Evolutionary conservation across 2,113 vertebrate genomes (phyloP), one percentile per base, ranked within the genome.

Genomic region (Tachycineta bicolor): DNA sequence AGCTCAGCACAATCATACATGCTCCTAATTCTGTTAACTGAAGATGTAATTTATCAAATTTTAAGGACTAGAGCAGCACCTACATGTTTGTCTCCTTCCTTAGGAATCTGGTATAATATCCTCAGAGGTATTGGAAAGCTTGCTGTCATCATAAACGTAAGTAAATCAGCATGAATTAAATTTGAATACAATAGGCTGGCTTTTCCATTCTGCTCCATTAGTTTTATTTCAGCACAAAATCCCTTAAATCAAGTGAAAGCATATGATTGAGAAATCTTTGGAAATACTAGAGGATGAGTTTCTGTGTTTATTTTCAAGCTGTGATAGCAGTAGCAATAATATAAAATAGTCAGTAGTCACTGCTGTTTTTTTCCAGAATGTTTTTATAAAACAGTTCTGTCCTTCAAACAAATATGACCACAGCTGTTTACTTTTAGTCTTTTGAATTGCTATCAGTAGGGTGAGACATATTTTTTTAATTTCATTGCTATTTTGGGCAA

Each of bases 41-140:
- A 62, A 88, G 75, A 59, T 78, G 50, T 41, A 34, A 74, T 77
- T 86, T 50, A 63, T 85, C 50, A 80, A 17, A 81, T 46, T 77
- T 58, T 50, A 69, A 46, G 52, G 73, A 56, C 29, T 43, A 26
- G 14, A 85, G 47, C 6, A 50, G 33, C 37, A 44, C 53, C 93
- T 76, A 85, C 13, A 15, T 77, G 33, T 80, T 84, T 96, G 25
- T 79, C 34, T 91, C 41, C 49, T 92, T 91, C 67, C 96, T 49
- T 92, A 99, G 99, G 99, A 49, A 99, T 99, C 98, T 99, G 99
- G 99, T 99, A 99, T 96, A 99, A 99, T 86, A 99, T 99, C 65
- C 97, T 99, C 91, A 97, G 99, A 96, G 99, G 99, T 13, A 98
- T 99, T 33, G 99, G 99, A 91, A 99, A 99, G 92, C 98, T 99